Evolutionary conservation across 2,888 invertebrate genomes (phyloP), one percentile per base, ranked within the genome.

Genomic region (Idaea aversata): DNA sequence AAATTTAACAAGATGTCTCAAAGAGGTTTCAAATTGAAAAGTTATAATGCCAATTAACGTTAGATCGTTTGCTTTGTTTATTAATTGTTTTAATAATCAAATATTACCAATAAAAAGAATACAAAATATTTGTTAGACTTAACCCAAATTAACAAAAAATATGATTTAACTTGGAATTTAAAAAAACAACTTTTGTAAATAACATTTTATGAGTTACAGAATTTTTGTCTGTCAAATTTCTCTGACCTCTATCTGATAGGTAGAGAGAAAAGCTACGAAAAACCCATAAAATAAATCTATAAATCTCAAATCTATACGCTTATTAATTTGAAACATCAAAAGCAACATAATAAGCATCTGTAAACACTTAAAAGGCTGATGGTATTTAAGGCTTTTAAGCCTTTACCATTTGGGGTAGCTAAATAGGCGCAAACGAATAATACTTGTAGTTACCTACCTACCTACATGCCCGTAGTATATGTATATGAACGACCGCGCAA

Each of bases 1-100:
- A 83, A 84, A 88, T 93, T 91, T 93, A 93, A 93, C 90, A 90
- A 92, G 91, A 78, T 77, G 66, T 73, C 72, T 69, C 73, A 70
- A 70, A 73, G 73, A 77, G 73, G 64, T 35, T 47, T 47, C 7
- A 47, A 47, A 47, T 7, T 47, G 47, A 47, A 47, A 47, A 47
- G 47, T 47, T 47, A 47, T 13, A 47, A 47, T 47, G 76, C 75
- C 87, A 90, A 88, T 90, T 88, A 88, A 80, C 79, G 83, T 73
- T 80, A 85, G 57, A 77, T 68, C 76, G 75, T 78, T 69, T 78
- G 80, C 75, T 78, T 77, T 76, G 75, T 78, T 69, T 78, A 80
- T 75, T 78, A 77, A 76, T 77, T 71, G 75, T 71, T 59, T 74
- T 75, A 25, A 25, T 76, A 73, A 79, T 79, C 81, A 73, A 69